Evolutionary conservation across 1,140 invertebrate species (phyloP).

Genomic region (Elysia chlorotica): DNA sequence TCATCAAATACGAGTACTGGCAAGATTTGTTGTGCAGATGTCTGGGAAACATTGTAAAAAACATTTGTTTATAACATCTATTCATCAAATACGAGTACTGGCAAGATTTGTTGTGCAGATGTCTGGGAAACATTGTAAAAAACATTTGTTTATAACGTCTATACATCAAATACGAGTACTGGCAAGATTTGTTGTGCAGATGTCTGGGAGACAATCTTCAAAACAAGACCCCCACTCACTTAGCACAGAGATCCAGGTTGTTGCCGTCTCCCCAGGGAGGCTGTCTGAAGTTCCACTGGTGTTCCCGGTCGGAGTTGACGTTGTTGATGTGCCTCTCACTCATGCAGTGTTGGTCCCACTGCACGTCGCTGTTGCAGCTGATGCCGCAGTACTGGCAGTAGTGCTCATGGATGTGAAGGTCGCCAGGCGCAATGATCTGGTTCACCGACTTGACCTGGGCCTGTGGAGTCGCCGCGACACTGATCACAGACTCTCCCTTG

Average conservation of each 20-base stretch:
- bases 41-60: no score
- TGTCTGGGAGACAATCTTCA: no score
- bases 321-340: conserved; percentile 55
- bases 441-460: neutral
- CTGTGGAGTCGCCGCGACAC: conserved; percentile 8
- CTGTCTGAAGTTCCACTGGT: conserved; percentile 58
- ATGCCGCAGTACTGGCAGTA: conserved; percentile 57
- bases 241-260: conserved; percentile 47
- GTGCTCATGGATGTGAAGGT: conserved; percentile 25
- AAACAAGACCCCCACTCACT: no score
- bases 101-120: no score
- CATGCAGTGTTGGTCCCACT: conserved; percentile 57
- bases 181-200: no score
- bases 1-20: no score
- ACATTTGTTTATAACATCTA: no score
- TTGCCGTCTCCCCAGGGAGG: conserved; percentile 52
- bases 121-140: no score
- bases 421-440: conserved; percentile 21
- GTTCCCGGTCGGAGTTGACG: conserved; percentile 57
- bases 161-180: no score
- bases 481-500: conserved; percentile 49
- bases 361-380: conserved; percentile 51
- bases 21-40: no score
- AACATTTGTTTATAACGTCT: no score
- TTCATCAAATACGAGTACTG: no score